Conservation (phyloP, 2,888 invertebrate genomes). For the Drosophila incognita region DNA sequence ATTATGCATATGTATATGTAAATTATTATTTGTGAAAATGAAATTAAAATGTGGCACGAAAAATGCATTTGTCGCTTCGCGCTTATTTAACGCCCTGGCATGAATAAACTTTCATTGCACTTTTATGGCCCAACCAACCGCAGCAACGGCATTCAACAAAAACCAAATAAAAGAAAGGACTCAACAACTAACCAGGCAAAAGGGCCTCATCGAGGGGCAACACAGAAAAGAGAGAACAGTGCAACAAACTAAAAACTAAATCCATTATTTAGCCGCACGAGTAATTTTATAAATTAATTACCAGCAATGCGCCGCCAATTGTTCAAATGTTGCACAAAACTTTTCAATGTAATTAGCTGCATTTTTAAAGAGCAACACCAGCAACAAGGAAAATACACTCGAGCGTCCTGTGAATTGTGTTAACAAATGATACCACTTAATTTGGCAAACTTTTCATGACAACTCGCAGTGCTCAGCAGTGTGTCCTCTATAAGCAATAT, state of each 20-base stretch:
- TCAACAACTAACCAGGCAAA: slow-evolving; percentile 20
- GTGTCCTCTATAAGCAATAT: not conserved
- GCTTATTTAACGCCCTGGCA: slow-evolving; percentile 49
- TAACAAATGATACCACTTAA: slow-evolving; percentile 9
- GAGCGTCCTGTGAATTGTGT: not conserved
- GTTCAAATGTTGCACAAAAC: slow-evolving; percentile 42
- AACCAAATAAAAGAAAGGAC: not conserved
- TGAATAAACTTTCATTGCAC: slow-evolving; percentile 37
- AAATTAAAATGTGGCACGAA: slow-evolving; percentile 52
- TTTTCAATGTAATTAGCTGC: slow-evolving; percentile 57
- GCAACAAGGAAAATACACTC: not conserved
- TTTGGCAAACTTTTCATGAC: not conserved
- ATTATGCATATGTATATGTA: slow-evolving; percentile 18
- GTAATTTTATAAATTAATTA: slow-evolving; percentile 71
- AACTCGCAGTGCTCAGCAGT: not conserved
- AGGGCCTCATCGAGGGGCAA: slow-evolving; percentile 23
- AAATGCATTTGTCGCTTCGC: slow-evolving; percentile 45
- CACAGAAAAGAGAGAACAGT: slow-evolving; percentile 10
- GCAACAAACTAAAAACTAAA: slow-evolving; percentile 53
- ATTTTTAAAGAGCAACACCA: slow-evolving; percentile 14
- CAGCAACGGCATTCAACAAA: slow-evolving; percentile 40
- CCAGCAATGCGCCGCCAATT: slow-evolving; percentile 40
- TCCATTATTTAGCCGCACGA: slow-evolving; percentile 69
- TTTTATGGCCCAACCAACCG: slow-evolving; percentile 53
- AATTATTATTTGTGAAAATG: slow-evolving; percentile 69